phyloP scores from a whole-genome alignment of 2,113 vertebrate genomes.

The Prolemur simus region DNA sequence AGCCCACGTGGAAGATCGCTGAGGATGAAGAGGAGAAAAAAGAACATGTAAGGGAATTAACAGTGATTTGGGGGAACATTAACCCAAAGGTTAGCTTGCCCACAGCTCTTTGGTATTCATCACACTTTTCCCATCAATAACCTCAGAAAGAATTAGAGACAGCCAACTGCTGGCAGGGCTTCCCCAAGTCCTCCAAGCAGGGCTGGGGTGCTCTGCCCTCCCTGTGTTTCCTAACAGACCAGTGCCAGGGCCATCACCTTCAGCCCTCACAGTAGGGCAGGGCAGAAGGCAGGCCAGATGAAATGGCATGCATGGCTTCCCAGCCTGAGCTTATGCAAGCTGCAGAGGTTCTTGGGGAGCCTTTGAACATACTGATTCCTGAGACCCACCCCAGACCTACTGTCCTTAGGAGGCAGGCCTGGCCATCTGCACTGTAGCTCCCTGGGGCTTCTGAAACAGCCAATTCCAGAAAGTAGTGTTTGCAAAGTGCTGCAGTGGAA shows the following conservation, averaged over 20 bases:
- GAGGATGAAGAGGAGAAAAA: background rate
- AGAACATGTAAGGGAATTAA: background rate
- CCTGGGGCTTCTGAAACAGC: background rate
- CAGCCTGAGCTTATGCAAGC: background rate
- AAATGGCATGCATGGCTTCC: rapidly evolving
- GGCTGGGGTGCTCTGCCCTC: background rate
- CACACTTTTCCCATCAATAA: background rate
- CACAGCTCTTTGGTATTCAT: background rate
- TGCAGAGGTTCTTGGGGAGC: background rate
- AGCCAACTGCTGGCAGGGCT: background rate
- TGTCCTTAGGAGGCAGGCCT: background rate
- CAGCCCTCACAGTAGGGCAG: background rate
- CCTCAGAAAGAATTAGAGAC: background rate
- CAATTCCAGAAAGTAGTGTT: background rate
- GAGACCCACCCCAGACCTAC: background rate
- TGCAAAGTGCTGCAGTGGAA: background rate
- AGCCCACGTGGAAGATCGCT: background rate
- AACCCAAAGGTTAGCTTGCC: background rate
- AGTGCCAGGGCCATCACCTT: too few relatives aligned
- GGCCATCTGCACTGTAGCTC: background rate
- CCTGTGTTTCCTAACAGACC: background rate
- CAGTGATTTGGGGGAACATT: background rate
- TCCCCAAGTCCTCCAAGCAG: background rate
- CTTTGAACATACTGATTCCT: background rate
- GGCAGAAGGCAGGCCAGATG: background rate